These are phyloP conservation scores for Ricordea florida DNA, from an alignment of 92 coral and sea anemone species.

Conservation along the genomic window DNA sequence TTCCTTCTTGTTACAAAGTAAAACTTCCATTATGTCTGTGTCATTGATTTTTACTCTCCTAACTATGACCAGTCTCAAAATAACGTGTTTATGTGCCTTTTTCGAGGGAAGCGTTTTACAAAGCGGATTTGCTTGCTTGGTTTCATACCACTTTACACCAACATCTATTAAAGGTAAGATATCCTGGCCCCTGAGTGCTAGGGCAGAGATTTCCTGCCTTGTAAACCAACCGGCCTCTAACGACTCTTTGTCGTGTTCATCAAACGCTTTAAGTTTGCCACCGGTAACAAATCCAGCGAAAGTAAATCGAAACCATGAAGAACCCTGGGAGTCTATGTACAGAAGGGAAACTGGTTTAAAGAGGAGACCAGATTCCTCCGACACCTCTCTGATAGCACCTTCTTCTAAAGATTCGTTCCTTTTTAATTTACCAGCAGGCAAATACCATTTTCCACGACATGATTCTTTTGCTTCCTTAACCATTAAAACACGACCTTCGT, in stretches of 20 bases:
- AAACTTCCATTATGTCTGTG: background rate
- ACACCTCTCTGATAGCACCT: slow-evolving; percentile 66
- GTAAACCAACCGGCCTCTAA: slow-evolving; percentile 84
- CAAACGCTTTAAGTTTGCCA: slow-evolving; percentile 63
- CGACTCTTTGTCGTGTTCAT: slow-evolving; percentile 74
- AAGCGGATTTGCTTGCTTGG: slow-evolving; percentile 31
- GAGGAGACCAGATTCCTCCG: slow-evolving; percentile 71
- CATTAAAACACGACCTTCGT: slow-evolving; percentile 72
- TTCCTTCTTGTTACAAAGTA: background rate
- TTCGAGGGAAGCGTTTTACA: slow-evolving; percentile 56
- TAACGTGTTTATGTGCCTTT: slow-evolving; percentile 31
- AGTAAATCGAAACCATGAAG: slow-evolving; percentile 74
- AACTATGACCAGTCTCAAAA: slow-evolving; percentile 41
- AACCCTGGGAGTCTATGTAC: slow-evolving; percentile 47
- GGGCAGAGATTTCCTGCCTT: slow-evolving; percentile 8
- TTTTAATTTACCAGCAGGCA: slow-evolving; percentile 76
- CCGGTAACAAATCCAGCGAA: slow-evolving; percentile 71
- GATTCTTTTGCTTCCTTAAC: slow-evolving; percentile 79
- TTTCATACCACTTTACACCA: slow-evolving; percentile 70
- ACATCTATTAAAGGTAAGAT: slow-evolving; percentile 54
- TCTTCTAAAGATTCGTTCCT: slow-evolving; percentile 65
- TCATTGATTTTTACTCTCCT: background rate
- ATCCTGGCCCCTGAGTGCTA: slow-evolving; percentile 49
- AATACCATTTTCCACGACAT: slow-evolving; percentile 79
- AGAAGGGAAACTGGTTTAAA: slow-evolving; percentile 63